These are phyloP conservation scores for Cryptocephalus primarius DNA, from an alignment of 2,888 invertebrate genomes.

Conservation along the genomic window DNA sequence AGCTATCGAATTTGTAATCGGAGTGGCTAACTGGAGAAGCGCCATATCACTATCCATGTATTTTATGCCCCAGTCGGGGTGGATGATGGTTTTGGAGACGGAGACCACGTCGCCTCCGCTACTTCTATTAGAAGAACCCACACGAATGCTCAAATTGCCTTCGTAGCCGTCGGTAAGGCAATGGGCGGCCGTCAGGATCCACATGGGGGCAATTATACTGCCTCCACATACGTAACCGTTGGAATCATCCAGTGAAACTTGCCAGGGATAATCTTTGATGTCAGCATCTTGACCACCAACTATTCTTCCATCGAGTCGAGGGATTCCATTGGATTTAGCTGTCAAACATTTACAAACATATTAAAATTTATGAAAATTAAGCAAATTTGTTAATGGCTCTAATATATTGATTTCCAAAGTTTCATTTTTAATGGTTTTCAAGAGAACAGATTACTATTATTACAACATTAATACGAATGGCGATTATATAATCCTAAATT, in stretches of 20 bases:
- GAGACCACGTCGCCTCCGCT: slow-evolving; percentile 5
- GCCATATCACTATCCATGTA: slow-evolving; percentile 8
- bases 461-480: no score
- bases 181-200: background rate
- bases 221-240: background rate
- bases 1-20: background rate
- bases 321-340: no score
- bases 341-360: no score
- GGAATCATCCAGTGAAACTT: background rate
- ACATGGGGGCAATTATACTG: background rate
- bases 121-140: slow-evolving; percentile 4
- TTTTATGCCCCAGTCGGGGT: slow-evolving; percentile 4
- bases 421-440: no score
- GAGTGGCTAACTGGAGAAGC: slow-evolving; percentile 2
- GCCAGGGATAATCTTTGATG: background rate
- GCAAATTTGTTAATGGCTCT: no score
- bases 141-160: background rate
- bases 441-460: no score
- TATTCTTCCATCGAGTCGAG: no score
- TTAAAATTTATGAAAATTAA: no score
- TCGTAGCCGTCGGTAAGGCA: background rate
- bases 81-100: slow-evolving; percentile 3
- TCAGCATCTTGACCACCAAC: no score
- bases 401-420: no score
- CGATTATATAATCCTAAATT: no score